A percentile compares a stretch with the other conserved stretches of the same genome.
Conservation (phyloP, 2,113 vertebrate genomes). For the Stigmatopora argus region DNA sequence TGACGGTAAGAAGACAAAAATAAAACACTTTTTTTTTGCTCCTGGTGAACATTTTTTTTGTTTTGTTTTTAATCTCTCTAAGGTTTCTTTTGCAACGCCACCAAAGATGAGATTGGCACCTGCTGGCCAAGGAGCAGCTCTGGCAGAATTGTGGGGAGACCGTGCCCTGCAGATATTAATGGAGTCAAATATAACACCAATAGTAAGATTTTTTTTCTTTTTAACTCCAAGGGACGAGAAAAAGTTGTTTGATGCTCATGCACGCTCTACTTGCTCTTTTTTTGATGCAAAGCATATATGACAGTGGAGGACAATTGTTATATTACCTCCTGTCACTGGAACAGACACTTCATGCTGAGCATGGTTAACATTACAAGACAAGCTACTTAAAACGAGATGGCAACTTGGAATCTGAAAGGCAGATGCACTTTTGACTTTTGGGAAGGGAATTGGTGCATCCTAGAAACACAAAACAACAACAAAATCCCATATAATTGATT, state of each 20-base stretch:
- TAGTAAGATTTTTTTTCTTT: slow-evolving; percentile 73
- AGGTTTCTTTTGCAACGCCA: slow-evolving; percentile 89
- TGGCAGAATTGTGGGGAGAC: slow-evolving; percentile 85
- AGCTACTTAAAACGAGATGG: background rate
- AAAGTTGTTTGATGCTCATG: slow-evolving; percentile 25
- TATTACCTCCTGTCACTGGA: slow-evolving; percentile 22
- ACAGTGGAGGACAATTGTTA: slow-evolving; percentile 20
- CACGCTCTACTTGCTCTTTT: background rate
- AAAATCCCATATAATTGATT: background rate
- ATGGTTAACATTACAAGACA: background rate
- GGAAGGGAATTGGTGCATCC: background rate
- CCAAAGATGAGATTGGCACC: slow-evolving; percentile 93
- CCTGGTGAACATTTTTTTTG: background rate
- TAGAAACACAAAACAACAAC: background rate
- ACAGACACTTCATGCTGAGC: slow-evolving; percentile 13
- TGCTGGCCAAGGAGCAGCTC: slow-evolving; percentile 89
- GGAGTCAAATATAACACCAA: slow-evolving; percentile 97
- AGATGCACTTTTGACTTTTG: background rate
- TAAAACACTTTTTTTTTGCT: background rate
- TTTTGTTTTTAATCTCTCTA: background rate
- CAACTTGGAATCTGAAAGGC: background rate
- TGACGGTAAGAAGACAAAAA: slow-evolving; percentile 75
- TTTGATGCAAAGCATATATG: slow-evolving; percentile 6
- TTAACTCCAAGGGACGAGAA: background rate
- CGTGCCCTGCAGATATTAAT: slow-evolving; percentile 93